A percentile compares a stretch with the other conserved stretches of the same genome.
These are phyloP conservation scores for Pseudorhombus dupliciocellatus DNA, from an alignment of 2,113 vertebrate species.

Conservation along the genomic window DNA sequence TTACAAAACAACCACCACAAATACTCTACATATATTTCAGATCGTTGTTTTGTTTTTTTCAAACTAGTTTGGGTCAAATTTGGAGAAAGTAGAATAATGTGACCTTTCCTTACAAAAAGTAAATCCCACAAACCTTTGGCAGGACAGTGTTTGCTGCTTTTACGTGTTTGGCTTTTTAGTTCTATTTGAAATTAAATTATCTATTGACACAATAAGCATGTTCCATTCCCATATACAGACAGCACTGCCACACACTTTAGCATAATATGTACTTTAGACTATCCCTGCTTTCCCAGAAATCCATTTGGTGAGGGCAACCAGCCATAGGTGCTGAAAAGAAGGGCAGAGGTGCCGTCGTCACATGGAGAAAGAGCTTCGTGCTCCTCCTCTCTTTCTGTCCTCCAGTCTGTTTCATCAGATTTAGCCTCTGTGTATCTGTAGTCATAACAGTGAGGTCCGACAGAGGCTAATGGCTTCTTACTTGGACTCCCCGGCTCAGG, in stretches of 20 bases:
- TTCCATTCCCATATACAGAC: constrained; percentile 32
- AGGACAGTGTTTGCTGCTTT: constrained; percentile 29
- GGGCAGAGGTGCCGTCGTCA: constrained; percentile 33
- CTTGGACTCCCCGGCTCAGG: constrained; percentile 41
- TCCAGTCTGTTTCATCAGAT: constrained; percentile 46
- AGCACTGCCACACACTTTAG: constrained; percentile 7
- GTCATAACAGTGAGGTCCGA: constrained; percentile 69
- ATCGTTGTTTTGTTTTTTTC: constrained; percentile 18
- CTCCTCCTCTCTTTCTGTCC: constrained; percentile 14
- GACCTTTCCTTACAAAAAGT: constrained; percentile 42
- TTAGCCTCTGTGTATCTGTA: constrained; percentile 46
- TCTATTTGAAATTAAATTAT: constrained; percentile 54
- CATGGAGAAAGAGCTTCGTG: background rate
- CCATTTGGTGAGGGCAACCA: constrained; percentile 48
- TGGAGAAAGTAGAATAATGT: constrained; percentile 32
- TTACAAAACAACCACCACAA: background rate
- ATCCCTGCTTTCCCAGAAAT: constrained; percentile 63
- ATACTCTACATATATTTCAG: constrained; percentile 21
- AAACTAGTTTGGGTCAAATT: background rate
- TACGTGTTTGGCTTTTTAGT: constrained; percentile 19
- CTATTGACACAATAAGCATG: constrained; percentile 21
- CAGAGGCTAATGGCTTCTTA: constrained; percentile 57
- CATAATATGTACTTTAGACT: constrained; percentile 34
- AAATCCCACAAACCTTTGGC: constrained; percentile 56
- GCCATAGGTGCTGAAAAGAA: constrained; percentile 51